These are phyloP conservation scores for Regulus satrapa DNA, from an alignment of 2,113 vertebrate genomes.

Conservation along the genomic window DNA sequence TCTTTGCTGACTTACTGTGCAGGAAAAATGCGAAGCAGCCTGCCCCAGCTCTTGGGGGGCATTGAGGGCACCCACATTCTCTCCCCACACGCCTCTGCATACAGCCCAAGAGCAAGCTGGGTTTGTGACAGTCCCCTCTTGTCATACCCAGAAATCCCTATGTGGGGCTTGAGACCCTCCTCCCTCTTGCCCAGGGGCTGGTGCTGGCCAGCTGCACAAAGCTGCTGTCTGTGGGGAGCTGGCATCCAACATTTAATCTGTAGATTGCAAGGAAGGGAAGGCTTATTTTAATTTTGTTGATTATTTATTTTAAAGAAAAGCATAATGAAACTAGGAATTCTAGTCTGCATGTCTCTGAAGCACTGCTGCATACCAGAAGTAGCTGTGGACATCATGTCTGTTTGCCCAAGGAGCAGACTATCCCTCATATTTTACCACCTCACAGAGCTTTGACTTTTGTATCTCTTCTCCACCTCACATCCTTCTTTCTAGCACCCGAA, in stretches of 20 bases:
- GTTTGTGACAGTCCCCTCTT: neutral
- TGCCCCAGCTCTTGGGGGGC: neutral
- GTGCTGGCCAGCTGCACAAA: fast-evolving
- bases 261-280: neutral
- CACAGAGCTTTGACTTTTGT: neutral
- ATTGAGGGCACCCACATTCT: neutral
- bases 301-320: neutral
- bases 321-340: neutral
- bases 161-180: neutral
- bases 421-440: neutral
- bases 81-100: fast-evolving
- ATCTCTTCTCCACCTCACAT: neutral
- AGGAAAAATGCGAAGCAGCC: neutral
- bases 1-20: neutral
- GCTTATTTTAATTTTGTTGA: neutral
- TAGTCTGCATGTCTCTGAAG: neutral
- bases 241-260: neutral
- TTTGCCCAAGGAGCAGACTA: neutral
- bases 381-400: neutral
- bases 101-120: neutral
- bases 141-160: neutral
- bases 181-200: neutral
- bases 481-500: neutral
- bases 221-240: neutral
- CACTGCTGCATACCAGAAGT: neutral